These are phyloP conservation scores for Xiphydria camelus DNA, from an alignment of 2,888 invertebrate genomes.

Conservation along the genomic window DNA sequence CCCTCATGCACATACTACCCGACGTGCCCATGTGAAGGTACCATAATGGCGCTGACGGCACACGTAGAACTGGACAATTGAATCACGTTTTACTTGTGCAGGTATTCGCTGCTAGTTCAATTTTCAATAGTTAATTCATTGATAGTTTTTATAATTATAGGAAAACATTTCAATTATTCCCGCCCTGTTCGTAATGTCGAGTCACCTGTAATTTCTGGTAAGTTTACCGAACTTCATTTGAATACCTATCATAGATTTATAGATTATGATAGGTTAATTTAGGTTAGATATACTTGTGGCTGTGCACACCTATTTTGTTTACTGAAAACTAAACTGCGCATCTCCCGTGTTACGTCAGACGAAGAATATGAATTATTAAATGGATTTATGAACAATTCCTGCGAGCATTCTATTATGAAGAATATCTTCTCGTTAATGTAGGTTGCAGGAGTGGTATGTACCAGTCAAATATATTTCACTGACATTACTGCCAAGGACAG, in stretches of 20 bases:
- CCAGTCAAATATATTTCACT: conserved; percentile 8
- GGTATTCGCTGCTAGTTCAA: too few relatives aligned
- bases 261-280: too few relatives aligned
- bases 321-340: conserved; percentile 21
- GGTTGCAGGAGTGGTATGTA: conserved; percentile 5
- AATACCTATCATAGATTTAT: neutral
- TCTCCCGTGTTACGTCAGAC: conserved; percentile 18
- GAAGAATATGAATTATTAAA: conserved; percentile 9
- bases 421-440: too few relatives aligned
- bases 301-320: conserved; percentile 9
- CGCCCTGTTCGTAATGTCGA: neutral
- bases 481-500: conserved; percentile 26
- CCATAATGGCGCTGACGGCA: too few relatives aligned
- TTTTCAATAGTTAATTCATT: conserved; percentile 2
- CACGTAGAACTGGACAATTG: too few relatives aligned
- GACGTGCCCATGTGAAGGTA: too few relatives aligned
- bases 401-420: neutral
- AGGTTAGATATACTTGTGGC: conserved; percentile 8
- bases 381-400: neutral
- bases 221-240: neutral
- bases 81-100: too few relatives aligned
- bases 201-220: neutral
- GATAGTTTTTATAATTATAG: neutral
- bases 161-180: neutral
- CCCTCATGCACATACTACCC: too few relatives aligned